Evolutionary conservation across 35 echinoderm and acorn worm species (phyloP).

Genomic region (Apostichopus californicus): DNA sequence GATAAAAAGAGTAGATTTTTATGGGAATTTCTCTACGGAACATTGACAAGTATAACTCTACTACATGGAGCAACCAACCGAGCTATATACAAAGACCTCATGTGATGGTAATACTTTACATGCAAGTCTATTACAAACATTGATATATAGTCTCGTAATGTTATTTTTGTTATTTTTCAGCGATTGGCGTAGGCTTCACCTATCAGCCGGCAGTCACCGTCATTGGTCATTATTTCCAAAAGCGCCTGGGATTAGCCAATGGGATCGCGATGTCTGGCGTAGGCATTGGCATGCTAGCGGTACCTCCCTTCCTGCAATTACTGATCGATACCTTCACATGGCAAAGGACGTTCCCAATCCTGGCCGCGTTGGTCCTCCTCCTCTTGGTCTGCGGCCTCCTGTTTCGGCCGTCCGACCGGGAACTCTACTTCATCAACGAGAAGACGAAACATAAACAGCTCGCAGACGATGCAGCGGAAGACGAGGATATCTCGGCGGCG

Average conservation of each 20-base stretch:
- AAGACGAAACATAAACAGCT: constrained; percentile 1
- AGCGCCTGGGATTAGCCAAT: constrained; percentile 52
- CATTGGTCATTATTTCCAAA: constrained; percentile 41
- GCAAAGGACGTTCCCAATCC: constrained; percentile 31
- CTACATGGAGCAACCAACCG: no score
- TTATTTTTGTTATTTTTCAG: constrained; percentile 11
- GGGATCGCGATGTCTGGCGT: constrained; percentile 43
- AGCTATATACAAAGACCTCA: no score
- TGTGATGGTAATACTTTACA: no score
- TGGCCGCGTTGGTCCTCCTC: background rate
- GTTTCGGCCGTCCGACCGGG: constrained; percentile 21
- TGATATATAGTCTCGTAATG: background rate
- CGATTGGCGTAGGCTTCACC: constrained; percentile 9
- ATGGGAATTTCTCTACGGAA: no score
- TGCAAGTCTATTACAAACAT: no score
- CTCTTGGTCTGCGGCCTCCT: background rate
- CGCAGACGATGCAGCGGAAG: background rate
- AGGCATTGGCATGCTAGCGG: constrained; percentile 42
- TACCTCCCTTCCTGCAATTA: constrained; percentile 32
- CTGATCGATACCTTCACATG: constrained; percentile 54
- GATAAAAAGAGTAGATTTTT: no score
- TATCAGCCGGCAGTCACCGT: constrained; percentile 52
- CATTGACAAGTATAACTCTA: no score
- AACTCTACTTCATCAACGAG: constrained; percentile 33
- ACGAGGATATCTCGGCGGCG: background rate